Base-by-base conservation (phyloP, 2,797 vertebrate species). In the Labeo calbasu region DNA sequence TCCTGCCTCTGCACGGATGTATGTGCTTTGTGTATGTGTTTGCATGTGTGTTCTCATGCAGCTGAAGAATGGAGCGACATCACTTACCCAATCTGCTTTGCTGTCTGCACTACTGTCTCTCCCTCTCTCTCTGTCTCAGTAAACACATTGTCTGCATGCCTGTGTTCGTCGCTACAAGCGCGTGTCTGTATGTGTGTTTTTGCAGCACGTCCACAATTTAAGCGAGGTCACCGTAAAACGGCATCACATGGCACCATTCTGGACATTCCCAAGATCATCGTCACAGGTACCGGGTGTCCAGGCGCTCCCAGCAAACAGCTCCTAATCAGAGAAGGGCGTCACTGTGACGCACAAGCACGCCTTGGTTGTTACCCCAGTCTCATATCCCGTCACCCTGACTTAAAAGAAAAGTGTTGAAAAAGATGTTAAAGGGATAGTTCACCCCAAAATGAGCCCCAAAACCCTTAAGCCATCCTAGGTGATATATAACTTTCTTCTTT, bases 141-240 rank as follows among this genome's bases (percentile, higher is more conserved):
- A 75, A 92, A 89, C 92, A 93, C 93, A 91, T 90, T 19, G 96
- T 96, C 95, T 96, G 98, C 97, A 99, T 97, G 95, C 91, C 89
- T 90, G 95, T 97, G 96, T 98, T 94, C 92, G 92, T 92, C 91
- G 94, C 94, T 97, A 91, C 88, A 76, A 32, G 88, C 92, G 89
- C 88, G 91, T 93, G 88, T 93, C 86, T 94, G 87, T 97, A 91
- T 98, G 95, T 99, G 96, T 99, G 94, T 99, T 97, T 98, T 97
- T 93, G 96, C 98, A 97, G 98, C 95, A 96, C 94, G 92, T 92
- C 92, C 93, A 89, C 97, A 95, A 95, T 97, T 95, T 97, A 99
- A 98, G 96, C 96, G 96, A 96, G 98, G 98, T 94, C 98, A 99
- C 92, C 98, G 98, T 98, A 99, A 99, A 99, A 99, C 98, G 76